Conservation (phyloP, 2,797 vertebrate genomes). For the Pseudomugil gertrudae region DNA sequence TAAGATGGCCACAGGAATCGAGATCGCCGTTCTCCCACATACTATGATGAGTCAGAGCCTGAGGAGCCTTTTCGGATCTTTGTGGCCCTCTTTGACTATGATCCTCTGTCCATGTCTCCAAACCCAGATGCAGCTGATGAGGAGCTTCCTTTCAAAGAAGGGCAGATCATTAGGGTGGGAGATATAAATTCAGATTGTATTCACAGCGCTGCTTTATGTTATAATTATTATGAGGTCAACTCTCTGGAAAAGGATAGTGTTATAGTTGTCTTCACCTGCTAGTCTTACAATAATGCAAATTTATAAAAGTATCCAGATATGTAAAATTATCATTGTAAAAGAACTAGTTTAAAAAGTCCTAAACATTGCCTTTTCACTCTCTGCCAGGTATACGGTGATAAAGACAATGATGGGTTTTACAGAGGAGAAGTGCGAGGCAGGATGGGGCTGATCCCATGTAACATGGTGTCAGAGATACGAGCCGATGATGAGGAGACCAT, state of each 20-base stretch:
- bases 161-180: conserved; percentile 91
- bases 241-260: not conserved
- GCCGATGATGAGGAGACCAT: conserved; percentile 94
- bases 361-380: conserved; percentile 15
- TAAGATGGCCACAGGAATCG: conserved; percentile 88
- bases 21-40: conserved; percentile 84
- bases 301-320: not conserved
- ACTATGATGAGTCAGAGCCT: conserved; percentile 91
- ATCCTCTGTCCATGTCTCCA: conserved; percentile 96
- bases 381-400: conserved; percentile 92
- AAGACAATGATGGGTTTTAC: conserved; percentile 98
- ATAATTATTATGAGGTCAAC: not conserved
- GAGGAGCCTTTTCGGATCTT: conserved; percentile 92
- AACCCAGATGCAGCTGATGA: conserved; percentile 96
- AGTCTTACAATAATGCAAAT: not conserved
- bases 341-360: not conserved
- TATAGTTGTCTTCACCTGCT: too few relatives aligned
- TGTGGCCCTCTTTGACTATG: conserved; percentile 97
- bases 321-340: not conserved
- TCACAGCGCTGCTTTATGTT: not conserved
- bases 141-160: conserved; percentile 97
- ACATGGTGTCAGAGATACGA: conserved; percentile 98
- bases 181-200: not conserved
- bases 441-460: conserved; percentile 93
- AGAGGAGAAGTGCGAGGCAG: conserved; percentile 89